phyloP scores from a whole-genome alignment of 2,797 vertebrate genomes.

The Phalloptychus januarius region DNA sequence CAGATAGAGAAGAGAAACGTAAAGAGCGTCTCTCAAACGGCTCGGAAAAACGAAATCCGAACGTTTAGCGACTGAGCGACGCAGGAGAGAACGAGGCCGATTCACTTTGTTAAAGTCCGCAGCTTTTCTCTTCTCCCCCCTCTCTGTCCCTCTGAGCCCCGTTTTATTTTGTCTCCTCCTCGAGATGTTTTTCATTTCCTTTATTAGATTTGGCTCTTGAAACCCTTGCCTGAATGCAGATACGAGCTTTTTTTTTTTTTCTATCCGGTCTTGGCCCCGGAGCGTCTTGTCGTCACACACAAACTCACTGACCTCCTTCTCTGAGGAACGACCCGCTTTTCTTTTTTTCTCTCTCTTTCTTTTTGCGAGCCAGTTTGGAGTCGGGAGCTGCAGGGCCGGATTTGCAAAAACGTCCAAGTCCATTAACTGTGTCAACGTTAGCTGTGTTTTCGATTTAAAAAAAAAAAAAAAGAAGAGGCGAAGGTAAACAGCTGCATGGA shows the following conservation, averaged over 20 bases:
- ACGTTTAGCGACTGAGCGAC: not conserved
- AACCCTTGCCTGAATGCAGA: conserved; percentile 37
- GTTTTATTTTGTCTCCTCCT: conserved; percentile 9
- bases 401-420: conserved; percentile 66
- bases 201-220: conserved; percentile 27
- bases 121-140: not conserved
- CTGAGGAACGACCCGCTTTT: conserved; percentile 22
- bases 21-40: not conserved
- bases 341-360: not conserved
- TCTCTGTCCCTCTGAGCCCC: not conserved
- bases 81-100: not conserved
- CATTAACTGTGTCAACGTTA: conserved; percentile 80
- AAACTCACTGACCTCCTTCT: conserved; percentile 75
- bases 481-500: conserved; percentile 76
- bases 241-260: conserved; percentile 21
- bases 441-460: conserved; percentile 82
- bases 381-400: conserved; percentile 37
- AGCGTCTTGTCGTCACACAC: conserved; percentile 54
- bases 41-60: not conserved
- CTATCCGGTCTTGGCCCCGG: conserved; percentile 49
- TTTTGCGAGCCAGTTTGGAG: conserved; percentile 44
- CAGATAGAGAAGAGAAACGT: not conserved
- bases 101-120: not conserved
- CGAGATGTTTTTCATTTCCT: conserved; percentile 20
- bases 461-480: conserved; percentile 76